These are phyloP conservation scores for Diabrotica undecimpunctata DNA, from an alignment of 1,140 invertebrate genomes.

Conservation along the genomic window DNA sequence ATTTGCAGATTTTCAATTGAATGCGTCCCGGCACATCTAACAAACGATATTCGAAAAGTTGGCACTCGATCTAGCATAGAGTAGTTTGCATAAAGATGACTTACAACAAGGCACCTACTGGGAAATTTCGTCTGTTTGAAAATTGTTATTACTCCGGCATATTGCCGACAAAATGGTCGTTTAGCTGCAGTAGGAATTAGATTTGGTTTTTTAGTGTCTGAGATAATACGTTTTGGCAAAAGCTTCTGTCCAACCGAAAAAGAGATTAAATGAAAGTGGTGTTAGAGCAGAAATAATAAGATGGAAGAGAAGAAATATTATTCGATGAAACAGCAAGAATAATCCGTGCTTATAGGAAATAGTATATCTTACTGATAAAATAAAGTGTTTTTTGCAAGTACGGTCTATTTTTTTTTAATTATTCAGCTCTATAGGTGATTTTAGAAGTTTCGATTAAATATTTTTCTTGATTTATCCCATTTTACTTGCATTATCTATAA, in stretches of 20 bases:
- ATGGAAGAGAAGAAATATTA: too few species aligned
- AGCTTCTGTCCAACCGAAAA: neutral
- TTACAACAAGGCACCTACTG: neutral
- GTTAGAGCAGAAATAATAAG: too few species aligned
- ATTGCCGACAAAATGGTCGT: neutral
- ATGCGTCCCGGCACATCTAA: neutral
- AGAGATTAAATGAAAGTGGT: neutral
- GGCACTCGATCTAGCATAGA: neutral
- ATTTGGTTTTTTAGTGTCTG: neutral
- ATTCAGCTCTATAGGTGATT: too few species aligned
- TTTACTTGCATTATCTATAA: too few species aligned
- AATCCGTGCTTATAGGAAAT: too few species aligned
- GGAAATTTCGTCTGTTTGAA: neutral
- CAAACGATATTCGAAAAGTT: slow-evolving; percentile 2
- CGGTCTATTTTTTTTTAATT: too few species aligned
- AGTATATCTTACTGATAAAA: too few species aligned
- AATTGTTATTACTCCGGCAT: neutral
- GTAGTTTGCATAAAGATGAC: neutral
- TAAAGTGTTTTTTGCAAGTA: too few species aligned
- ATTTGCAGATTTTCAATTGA: neutral
- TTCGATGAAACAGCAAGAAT: too few species aligned
- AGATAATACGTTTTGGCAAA: neutral
- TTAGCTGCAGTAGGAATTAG: neutral
- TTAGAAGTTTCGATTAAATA: too few species aligned
- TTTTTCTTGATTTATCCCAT: too few species aligned